A percentile compares a stretch with the other conserved stretches of the same genome.
Conservation (phyloP, 2,797 vertebrate species). For the Acropternis orthonyx region DNA sequence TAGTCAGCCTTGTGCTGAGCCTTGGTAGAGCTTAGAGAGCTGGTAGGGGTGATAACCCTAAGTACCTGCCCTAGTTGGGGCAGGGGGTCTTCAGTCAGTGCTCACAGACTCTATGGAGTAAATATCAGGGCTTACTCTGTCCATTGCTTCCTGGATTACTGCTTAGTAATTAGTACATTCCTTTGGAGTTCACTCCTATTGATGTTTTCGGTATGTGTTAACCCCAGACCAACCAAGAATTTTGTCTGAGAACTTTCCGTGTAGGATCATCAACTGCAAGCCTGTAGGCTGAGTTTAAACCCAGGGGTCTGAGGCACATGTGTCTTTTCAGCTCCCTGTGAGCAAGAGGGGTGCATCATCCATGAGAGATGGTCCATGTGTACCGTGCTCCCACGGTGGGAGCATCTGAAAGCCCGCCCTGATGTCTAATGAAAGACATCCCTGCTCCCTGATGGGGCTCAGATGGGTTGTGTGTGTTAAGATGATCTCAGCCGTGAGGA, state of each 20-base stretch:
- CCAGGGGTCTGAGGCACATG: background rate
- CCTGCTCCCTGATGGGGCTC: background rate
- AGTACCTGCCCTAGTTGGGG: background rate
- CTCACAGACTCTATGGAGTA: background rate
- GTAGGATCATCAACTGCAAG: background rate
- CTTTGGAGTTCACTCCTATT: background rate
- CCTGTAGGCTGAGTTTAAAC: background rate
- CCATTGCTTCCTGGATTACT: background rate
- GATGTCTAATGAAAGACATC: conserved; percentile 3
- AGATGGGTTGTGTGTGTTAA: background rate
- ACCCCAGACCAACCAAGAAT: background rate
- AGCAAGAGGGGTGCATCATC: background rate
- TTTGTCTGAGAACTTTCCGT: background rate
- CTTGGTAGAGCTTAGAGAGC: background rate
- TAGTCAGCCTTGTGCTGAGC: background rate
- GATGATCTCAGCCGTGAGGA: conserved; percentile 35
- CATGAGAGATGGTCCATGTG: background rate
- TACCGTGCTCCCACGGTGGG: background rate
- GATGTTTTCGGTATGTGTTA: background rate
- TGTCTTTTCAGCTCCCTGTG: background rate
- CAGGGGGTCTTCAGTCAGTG: background rate
- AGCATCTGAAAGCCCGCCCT: background rate
- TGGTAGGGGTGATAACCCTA: background rate
- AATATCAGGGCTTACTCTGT: background rate
- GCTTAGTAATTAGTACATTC: background rate